Conservation (phyloP, 2,888 invertebrate genomes). For the Stramonita haemastoma region DNA sequence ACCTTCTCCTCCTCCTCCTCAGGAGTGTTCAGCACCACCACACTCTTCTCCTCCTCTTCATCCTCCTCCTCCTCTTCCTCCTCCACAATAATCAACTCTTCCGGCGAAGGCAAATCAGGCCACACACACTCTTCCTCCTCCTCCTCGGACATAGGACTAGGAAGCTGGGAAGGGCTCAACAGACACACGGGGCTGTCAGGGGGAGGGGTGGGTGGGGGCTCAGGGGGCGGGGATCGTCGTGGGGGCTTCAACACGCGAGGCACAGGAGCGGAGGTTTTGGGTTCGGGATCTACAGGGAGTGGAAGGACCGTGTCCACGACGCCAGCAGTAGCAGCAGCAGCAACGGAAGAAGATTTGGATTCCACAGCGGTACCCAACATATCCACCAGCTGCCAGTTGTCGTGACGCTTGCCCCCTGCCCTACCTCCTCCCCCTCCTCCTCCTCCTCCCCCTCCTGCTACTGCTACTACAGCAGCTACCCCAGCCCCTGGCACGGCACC, state of each 20-base stretch:
- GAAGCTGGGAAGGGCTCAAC: not conserved
- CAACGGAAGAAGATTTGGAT: not conserved
- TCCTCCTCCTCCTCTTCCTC: not conserved
- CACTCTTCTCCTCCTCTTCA: not conserved
- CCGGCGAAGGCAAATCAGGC: not conserved
- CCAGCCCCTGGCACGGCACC: not conserved
- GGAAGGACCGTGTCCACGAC: not conserved
- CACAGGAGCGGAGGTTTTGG: not conserved
- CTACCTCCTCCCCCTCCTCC: not conserved
- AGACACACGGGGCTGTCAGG: not conserved
- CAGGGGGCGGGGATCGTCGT: not conserved
- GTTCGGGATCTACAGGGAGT: not conserved
- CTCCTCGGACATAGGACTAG: not conserved
- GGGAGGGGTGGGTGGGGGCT: not conserved
- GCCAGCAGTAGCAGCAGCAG: no score
- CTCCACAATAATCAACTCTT: not conserved
- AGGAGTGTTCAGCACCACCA: not conserved
- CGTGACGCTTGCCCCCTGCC: not conserved
- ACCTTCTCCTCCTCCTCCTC: constrained; percentile 9
- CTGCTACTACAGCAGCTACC: not conserved
- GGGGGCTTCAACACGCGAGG: not conserved
- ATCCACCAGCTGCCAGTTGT: constrained; percentile 26
- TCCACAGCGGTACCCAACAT: constrained; percentile 12
- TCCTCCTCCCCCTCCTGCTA: not conserved
- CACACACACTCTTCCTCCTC: constrained; percentile 1